Evolutionary conservation across 2,888 invertebrate genomes (phyloP), one percentile per base, ranked within the genome.

Genomic region (Adelognathus sp.): DNA sequence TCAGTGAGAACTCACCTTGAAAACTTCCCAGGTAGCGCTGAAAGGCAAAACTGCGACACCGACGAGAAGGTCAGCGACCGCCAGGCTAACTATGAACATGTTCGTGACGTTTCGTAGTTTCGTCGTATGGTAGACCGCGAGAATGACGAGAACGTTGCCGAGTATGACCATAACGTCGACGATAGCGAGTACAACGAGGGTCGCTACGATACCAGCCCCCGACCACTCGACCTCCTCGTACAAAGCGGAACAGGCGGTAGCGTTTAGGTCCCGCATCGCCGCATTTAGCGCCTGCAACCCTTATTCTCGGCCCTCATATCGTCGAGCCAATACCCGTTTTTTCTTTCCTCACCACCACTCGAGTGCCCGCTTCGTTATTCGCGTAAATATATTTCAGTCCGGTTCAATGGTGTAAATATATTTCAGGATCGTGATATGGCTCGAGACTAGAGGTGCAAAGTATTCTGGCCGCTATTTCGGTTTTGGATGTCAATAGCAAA

Each of bases 91-190:
- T 90, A 99, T 98, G 93, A 99, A 98, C 89, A 98, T 95, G 92
- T 99, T 99, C 81, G 98, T 99, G 85, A 98, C 98, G 84, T 97
- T 98, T 83, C 98, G 94, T 84, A 99, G 94, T 92, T 98, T 98
- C 80, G 96, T 96, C 9, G 96, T 96, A 92, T 97, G 96, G 90
- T 97, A 96, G 75, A 98, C 98, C 72, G 98, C 98, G 66, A 96
- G 95, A 88, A 98, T 98, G 86, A 98, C 98, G 84, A 98, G 94
- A 90, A 97, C 96, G 93, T 98, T 98, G 71, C 96, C 98, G 74
- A 96, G 95, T 82, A 98, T 96, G 83, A 98, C 98, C 91, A 97
- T 94, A 63, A 98, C 95, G 92, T 97, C 96, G 90, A 98, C 96
- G 85, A 97, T 94, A 81, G 95, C 95, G 82, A 97, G 93, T 86